Percentiles rank a stretch among this genome's conserved stretches.
Evolutionary conservation across 2,797 vertebrate species (phyloP).

Genomic region (Eulemur rubriventer): DNA sequence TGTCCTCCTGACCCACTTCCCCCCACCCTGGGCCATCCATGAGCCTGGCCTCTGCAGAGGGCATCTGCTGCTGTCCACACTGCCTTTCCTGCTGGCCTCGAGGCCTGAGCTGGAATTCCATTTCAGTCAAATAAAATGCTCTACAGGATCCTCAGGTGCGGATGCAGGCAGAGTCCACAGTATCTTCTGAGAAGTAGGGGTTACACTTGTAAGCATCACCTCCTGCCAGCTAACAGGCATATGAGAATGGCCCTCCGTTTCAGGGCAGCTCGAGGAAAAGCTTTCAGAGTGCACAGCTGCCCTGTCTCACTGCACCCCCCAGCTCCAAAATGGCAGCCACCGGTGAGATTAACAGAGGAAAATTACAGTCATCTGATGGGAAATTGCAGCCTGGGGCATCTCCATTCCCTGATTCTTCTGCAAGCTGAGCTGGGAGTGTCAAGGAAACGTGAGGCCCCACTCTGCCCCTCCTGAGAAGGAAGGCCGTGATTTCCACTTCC

Average conservation of each 20-base stretch:
- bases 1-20: neutral
- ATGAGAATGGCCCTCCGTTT: rapidly evolving
- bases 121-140: neutral
- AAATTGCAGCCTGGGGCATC: neutral
- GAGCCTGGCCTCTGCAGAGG: neutral
- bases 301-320: neutral
- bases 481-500: neutral
- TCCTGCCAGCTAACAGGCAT: neutral
- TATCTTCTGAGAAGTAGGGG: neutral
- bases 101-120: neutral
- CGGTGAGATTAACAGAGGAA: neutral
- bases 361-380: neutral
- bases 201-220: too few species aligned
- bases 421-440: neutral
- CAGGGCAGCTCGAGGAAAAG: neutral
- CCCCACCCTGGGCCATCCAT: neutral
- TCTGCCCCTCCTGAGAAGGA: neutral
- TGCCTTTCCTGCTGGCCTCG: neutral
- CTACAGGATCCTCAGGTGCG: constrained; percentile 16
- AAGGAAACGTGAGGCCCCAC: neutral
- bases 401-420: neutral
- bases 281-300: neutral
- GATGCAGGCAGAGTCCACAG: neutral
- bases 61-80: neutral
- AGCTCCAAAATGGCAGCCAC: neutral